Evolutionary conservation across 2,888 invertebrate genomes (phyloP).

Genomic region (Thera obeliscata): DNA sequence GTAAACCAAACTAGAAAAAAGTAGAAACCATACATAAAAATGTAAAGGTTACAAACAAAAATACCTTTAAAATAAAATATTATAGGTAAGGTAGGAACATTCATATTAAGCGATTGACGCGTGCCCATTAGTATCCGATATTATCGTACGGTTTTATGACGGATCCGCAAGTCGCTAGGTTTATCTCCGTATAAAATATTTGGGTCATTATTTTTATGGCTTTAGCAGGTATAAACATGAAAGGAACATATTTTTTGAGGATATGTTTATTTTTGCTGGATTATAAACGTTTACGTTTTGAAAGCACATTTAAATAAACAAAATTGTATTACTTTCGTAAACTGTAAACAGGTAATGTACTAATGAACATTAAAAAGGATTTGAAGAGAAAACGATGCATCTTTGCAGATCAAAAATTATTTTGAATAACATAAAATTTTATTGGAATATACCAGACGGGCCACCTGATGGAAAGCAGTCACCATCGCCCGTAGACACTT

Average conservation of each 20-base stretch:
- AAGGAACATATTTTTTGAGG: slow-evolving; percentile 8
- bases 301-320: slow-evolving; percentile 26
- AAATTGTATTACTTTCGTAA: slow-evolving; percentile 16
- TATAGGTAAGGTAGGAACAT: slow-evolving; percentile 4
- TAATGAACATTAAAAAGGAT: neutral
- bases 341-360: neutral
- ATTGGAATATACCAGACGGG: too few species aligned
- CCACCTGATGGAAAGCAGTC: too few species aligned
- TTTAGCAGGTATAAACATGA: slow-evolving; percentile 24
- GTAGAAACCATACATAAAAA: neutral
- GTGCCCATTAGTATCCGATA: slow-evolving; percentile 38
- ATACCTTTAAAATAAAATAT: neutral
- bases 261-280: slow-evolving; percentile 25
- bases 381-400: too few species aligned
- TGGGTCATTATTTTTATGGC: slow-evolving; percentile 39
- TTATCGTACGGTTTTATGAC: slow-evolving; percentile 36
- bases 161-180: slow-evolving; percentile 31
- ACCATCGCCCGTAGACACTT: too few species aligned
- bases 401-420: too few species aligned
- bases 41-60: neutral
- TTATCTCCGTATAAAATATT: slow-evolving; percentile 36
- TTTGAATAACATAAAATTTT: too few species aligned
- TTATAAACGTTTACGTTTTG: slow-evolving; percentile 20
- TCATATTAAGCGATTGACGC: slow-evolving; percentile 29
- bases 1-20: too few species aligned